Evolutionary conservation across 1,140 invertebrate genomes (phyloP).

Genomic region (Drosophila melanica): DNA sequence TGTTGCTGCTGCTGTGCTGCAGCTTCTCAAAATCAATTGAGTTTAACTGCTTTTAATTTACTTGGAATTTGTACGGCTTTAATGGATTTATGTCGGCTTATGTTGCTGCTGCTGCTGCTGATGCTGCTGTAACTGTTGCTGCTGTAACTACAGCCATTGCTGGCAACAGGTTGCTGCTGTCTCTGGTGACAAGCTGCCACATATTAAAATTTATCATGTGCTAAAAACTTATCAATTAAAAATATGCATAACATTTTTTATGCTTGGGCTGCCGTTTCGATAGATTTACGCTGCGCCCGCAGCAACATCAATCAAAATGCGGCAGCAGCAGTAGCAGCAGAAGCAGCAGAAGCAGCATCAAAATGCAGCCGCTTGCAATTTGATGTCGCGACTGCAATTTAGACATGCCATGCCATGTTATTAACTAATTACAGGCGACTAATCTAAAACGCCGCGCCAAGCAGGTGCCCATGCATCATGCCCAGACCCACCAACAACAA

Average conservation of each 20-base stretch:
- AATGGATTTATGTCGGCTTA: constrained; percentile 81
- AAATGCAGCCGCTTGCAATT: constrained; percentile 69
- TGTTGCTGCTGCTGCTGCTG: constrained; percentile 35
- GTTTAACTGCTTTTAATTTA: constrained; percentile 82
- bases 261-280: constrained; percentile 36
- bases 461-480: constrained; percentile 81
- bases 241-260: constrained; percentile 79
- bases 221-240: constrained; percentile 84
- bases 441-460: constrained; percentile 80
- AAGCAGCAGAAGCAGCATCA: constrained; percentile 40
- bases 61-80: constrained; percentile 79
- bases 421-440: constrained; percentile 84
- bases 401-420: constrained; percentile 84
- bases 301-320: constrained; percentile 79
- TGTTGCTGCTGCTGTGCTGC: constrained; percentile 50
- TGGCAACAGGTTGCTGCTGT: constrained; percentile 19
- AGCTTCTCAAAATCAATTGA: constrained; percentile 79
- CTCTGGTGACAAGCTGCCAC: constrained; percentile 59
- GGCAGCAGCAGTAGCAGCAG: constrained; percentile 44
- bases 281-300: constrained; percentile 45
- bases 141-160: constrained; percentile 13
- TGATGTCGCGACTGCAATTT: constrained; percentile 76
- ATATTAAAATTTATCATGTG: constrained; percentile 84
- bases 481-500: constrained; percentile 22
- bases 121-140: constrained; percentile 20